Evolutionary conservation across 2,113 vertebrate genomes (phyloP), one percentile per base, ranked within the genome.

Genomic region (Collichthys lucidus): DNA sequence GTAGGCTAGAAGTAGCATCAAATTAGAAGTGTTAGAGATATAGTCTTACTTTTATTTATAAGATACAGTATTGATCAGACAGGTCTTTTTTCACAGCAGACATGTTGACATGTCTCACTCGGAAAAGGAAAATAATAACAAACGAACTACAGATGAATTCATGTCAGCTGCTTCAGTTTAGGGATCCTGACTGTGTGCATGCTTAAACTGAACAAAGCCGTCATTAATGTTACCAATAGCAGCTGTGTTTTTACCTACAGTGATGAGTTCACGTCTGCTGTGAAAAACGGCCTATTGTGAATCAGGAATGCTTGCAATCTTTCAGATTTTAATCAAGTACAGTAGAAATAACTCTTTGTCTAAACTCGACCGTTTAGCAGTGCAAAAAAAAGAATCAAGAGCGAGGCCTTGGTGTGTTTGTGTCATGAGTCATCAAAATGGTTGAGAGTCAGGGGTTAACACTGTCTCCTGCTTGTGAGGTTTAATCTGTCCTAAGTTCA

Each of bases 401-500:
- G 53, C n/a, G 0, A 4, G 19, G 59, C 4, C 35, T 10, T 26
- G 10, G 26, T 44, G 47, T 47, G 6, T n/a, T 26, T 16, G 11
- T 71, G 61, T 50, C 40, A 19, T 44, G 44, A 60, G 52, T 47
- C 35, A 55, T 47, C 35, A 55, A 55, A 20, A 8, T 24, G 20
- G 5, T 64, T 66, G 76, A 60, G 26, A 75, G 72, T 78, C 35
- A 52, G 8, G 86, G 86, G 76, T 88, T 88, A 90, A 68, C 22
- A 0, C 47, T 24, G 71, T 73, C 56, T 82, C 56, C 63, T 26
- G 61, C 74, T n/a, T 44, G 44, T 66, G 70, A n/a, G 74, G 70
- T 84, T 80, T 89, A 89, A 89, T 84, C 83, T 75, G 85, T 74
- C 83, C 85, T 57, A 68, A 77, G 31, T 80, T 84, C 83, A 78